Evolutionary conservation across 2,888 invertebrate genomes (phyloP), one percentile per base, ranked within the genome.

Genomic region (Hipparchia sbordonii): DNA sequence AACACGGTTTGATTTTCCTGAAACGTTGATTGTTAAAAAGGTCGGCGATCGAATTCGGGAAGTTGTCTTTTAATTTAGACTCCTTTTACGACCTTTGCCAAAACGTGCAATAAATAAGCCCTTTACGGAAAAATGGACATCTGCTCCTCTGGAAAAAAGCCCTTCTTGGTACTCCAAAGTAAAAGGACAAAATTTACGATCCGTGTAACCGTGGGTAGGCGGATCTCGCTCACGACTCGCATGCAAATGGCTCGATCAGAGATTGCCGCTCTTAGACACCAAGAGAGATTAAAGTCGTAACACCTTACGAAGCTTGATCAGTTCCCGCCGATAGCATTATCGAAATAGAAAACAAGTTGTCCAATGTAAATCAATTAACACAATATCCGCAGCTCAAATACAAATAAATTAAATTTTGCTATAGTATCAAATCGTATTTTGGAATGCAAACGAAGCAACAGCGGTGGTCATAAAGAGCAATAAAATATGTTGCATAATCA

Each of bases 121-220:
- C 86, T 88, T 88, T 87, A 86, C 85, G 88, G 84, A 89, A 90
- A 92, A 92, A 90, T 90, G 87, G 89, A 90, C 91, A 92, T 91
- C 89, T 91, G 91, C 85, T 91, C 85, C 87, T 86, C 82, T 82
- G 86, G 82, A 89, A 89, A 89, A 91, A 90, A 88, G 80, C 84
- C 87, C 86, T 88, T 83, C 88, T 75, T 89, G 72, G 76, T 76
- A 78, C 73, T 80, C 89, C 84, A 86, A 89, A 90, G 90, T 89
- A 90, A 90, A 91, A 91, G 89, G 91, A 91, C 89, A 85, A 90
- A 93, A 92, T 93, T 92, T 93, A 92, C 92, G 92, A 89, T 85
- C 89, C 87, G 85, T 87, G 88, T 91, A 89, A 87, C 88, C 88
- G 89, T 89, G 91, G 90, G 91, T 90, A 88, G 91, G 87, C 86